These are phyloP conservation scores for Brachionus asplanchnoidis DNA, from an alignment of 1,140 invertebrate species.

Conservation along the genomic window DNA sequence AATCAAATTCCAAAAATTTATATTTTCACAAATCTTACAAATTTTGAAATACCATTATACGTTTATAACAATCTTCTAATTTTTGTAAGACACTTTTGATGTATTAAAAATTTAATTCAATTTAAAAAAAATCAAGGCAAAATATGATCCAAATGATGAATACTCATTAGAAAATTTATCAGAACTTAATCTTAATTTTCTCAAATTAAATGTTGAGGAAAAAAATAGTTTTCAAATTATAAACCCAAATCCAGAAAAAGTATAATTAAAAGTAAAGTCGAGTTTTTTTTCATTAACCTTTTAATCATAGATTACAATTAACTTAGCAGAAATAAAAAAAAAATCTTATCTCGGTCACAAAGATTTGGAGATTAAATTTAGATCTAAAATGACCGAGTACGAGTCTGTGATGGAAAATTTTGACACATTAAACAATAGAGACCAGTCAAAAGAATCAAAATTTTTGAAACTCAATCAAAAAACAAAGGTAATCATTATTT, in stretches of 20 bases:
- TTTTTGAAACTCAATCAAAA: not conserved
- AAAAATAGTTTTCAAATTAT: not conserved
- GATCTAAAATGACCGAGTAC: not conserved
- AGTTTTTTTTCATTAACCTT: not conserved
- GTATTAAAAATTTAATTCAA: not conserved
- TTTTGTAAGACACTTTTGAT: slow-evolving; percentile 11
- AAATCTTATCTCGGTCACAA: not conserved
- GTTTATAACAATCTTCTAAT: not conserved
- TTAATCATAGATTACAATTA: not conserved
- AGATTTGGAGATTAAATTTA: not conserved
- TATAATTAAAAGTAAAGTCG: not conserved
- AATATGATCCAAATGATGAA: not conserved
- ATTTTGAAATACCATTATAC: slow-evolving; percentile 32
- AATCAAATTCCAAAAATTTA: not conserved
- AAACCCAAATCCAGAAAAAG: not conserved
- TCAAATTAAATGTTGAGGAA: not conserved
- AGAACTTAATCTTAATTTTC: not conserved
- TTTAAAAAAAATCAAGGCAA: not conserved
- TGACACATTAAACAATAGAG: not conserved
- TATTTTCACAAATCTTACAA: slow-evolving; percentile 28
- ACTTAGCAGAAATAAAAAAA: not conserved
- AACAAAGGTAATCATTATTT: not conserved
- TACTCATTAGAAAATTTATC: not conserved
- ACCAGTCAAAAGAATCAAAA: not conserved
- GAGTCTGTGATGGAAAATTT: not conserved